Evolutionary conservation across 2,113 vertebrate genomes (phyloP), one percentile per base, ranked within the genome.

Genomic region (Cacatua alba): DNA sequence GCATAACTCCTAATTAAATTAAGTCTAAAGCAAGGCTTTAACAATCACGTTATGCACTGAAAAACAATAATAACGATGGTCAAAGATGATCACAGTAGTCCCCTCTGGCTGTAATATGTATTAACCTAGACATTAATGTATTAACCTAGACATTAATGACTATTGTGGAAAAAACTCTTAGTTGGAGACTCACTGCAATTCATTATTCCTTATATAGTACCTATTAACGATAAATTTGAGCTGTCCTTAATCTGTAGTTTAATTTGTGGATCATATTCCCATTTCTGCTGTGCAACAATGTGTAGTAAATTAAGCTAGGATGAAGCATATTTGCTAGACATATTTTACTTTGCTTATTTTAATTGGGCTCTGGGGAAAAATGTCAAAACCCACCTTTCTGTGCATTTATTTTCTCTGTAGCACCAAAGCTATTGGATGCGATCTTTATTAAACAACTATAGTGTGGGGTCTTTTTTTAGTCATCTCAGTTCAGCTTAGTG

Each of bases 1-100:
- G 78, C 48, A 26, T 96, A 97, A 96, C 46, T 95, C 78, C 65
- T 91, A 96, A 96, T 86, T 91, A 87, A 96, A 91, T 96, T 91
- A 88, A 63, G 25, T 87, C 70, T 85, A 92, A 91, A 87, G 59
- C 70, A 91, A 85, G n/a, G 35, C 86, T 92, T 92, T 88, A 94
- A 77, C 79, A 74, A 93, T 97, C 81, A 79, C 44, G 91, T 97
- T 95, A 95, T 95, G 94, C 90, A 91, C 92, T 83, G 64, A 78
- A 88, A 92, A 95, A 46, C 94, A 95, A 43, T 33, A 14, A 87
- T 95, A 92, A 94, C 44, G 76, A 49, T n/a, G 74, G 78, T 85
- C 86, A 74, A 85, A 92, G 49, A 94, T 63, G 49, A 94, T 82
- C 25, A 62, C 7, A 37, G 65, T 43, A 69, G 49, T 91, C 15